Conservation (phyloP, 2,797 vertebrate genomes). For the Lycodopsis pacificus region DNA sequence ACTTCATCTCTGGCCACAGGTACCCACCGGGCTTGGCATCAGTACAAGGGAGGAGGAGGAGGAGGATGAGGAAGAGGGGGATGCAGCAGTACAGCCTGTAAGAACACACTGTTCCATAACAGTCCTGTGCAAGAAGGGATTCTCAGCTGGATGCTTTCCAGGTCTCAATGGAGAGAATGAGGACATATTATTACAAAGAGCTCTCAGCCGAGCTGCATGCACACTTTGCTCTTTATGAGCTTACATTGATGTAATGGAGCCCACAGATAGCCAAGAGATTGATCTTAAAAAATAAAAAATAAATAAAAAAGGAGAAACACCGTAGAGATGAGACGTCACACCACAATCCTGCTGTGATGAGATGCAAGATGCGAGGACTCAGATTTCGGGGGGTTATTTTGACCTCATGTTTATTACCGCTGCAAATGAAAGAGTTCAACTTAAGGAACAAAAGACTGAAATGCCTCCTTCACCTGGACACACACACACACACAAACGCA, state of each 20-base stretch:
- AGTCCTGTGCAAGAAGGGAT: constrained; percentile 48
- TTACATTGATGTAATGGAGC: constrained; percentile 46
- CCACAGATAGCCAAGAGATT: constrained; percentile 33
- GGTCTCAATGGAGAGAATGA: constrained; percentile 69
- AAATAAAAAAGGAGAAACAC: neutral
- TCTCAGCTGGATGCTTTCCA: constrained; percentile 67
- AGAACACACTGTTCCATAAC: constrained; percentile 81
- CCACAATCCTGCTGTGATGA: constrained; percentile 20
- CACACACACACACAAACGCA: constrained; percentile 15
- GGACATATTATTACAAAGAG: constrained; percentile 68
- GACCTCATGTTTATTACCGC: constrained; percentile 31
- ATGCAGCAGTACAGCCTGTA: constrained; percentile 60
- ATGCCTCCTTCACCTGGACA: constrained; percentile 71
- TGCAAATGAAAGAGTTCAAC: constrained; percentile 34
- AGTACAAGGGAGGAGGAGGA: neutral
- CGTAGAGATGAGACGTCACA: constrained; percentile 34
- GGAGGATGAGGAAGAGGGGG: neutral
- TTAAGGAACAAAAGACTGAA: constrained; percentile 33
- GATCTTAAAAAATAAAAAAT: neutral
- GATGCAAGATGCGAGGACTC: constrained; percentile 4
- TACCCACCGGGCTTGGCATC: constrained; percentile 62
- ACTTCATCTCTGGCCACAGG: constrained; percentile 63
- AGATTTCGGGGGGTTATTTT: constrained; percentile 1
- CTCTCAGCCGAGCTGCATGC: constrained; percentile 44
- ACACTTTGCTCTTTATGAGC: constrained; percentile 38